Evolutionary conservation across 1,140 invertebrate genomes (phyloP), one percentile per base, ranked within the genome.

Genomic region (Belonocnema kinseyi): DNA sequence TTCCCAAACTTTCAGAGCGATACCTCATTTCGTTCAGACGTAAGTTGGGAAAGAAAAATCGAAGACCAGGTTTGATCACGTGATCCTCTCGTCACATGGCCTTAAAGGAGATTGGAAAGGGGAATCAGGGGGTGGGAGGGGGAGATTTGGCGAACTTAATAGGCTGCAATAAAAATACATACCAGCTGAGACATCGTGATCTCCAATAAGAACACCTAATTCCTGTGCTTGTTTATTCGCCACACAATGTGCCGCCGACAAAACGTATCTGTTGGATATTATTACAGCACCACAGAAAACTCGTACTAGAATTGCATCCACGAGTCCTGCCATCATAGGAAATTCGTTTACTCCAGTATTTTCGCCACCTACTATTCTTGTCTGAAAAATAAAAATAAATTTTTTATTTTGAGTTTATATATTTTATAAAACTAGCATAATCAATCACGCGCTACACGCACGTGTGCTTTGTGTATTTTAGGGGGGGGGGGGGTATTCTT

Each of bases 181-280:
- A 73, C 70, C 75, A 56, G 61, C 53, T 21, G 53, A 26, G 17
- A 74, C 26, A 52, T 84, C 72, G n/a, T 72, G 51, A 40, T 46
- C 12, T 8, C 74, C 94, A 12, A 94, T 92, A 0, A 95, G 79
- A 1, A 94, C 83, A 0, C 83, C 92, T 0, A 92, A 26, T 16
- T 86, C 50, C 1, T 40, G n/a, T 0, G 81, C 0, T 0, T 52
- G 2, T 76, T 82, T 82, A 0, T 79, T 84, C 0, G 11, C 3
- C 7, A 94, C 7, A 82, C 95, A 96, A 83, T 96, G 95, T 1
- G 94, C 95, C 0, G 96, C 95, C 0, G 95, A 94, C 3, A 96
- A 5, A 2, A 95, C 91, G 87, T 94, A 94, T 19, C 85, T 87
- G 0, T 87, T 73, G 16, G 92, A 91, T 50, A 96, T 93, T 75